Conservation (phyloP, 92 coral and sea anemone genomes). For the Palythoa grandiflora region DNA sequence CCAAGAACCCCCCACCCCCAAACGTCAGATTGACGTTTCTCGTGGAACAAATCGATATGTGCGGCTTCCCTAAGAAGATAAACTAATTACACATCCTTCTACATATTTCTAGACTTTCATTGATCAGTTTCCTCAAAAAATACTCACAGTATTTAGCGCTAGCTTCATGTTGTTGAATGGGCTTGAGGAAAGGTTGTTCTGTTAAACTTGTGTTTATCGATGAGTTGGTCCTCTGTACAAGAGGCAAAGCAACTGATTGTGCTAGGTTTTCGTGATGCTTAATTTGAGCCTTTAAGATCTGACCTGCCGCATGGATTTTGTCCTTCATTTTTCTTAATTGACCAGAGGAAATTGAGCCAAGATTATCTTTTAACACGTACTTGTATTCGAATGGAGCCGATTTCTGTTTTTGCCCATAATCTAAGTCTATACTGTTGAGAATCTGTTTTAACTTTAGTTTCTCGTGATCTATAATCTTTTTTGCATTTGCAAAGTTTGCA, state of each 20-base stretch:
- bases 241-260: neutral
- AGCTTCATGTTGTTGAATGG: neutral
- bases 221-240: neutral
- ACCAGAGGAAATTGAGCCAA: neutral
- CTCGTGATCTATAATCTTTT: constrained; percentile 43
- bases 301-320: neutral
- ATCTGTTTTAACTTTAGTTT: constrained; percentile 53
- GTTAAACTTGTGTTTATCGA: neutral
- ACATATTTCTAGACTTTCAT: no score
- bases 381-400: neutral
- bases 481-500: constrained; percentile 53
- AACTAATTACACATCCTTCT: no score
- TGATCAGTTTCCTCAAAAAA: neutral
- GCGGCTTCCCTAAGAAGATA: no score
- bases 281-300: neutral
- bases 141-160: constrained; percentile 37
- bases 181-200: neutral
- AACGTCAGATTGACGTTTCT: no score
- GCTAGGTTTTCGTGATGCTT: neutral
- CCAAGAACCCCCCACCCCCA: no score
- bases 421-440: constrained; percentile 51
- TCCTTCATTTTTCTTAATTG: neutral
- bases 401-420: neutral
- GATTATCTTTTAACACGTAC: constrained; percentile 1
- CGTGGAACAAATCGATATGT: no score